Evolutionary conservation across 2,888 invertebrate genomes (phyloP).

Genomic region (Dryadula phaetusa): DNA sequence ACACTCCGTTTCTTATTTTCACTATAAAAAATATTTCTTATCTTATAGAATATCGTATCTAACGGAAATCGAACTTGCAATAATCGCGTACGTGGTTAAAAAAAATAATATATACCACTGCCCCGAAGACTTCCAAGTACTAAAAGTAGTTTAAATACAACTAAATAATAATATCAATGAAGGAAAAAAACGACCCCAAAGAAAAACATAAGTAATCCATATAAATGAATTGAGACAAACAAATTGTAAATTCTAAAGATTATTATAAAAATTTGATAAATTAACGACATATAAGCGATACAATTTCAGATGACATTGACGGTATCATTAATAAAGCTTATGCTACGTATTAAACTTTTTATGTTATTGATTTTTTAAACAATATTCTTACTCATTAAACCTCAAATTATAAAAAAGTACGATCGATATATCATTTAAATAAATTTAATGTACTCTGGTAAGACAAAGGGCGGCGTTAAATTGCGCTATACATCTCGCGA

Average conservation of each 20-base stretch:
- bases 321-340: conserved; percentile 32
- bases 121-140: neutral
- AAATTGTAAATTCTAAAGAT: conserved; percentile 20
- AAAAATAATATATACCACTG: neutral
- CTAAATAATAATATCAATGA: neutral
- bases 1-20: too few species aligned
- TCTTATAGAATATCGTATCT: too few species aligned
- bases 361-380: neutral
- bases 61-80: neutral
- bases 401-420: too few species aligned
- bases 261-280: conserved; percentile 31
- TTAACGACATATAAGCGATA: conserved; percentile 22
- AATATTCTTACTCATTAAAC: too few species aligned
- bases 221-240: conserved; percentile 45
- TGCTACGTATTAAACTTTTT: neutral
- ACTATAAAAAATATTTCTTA: too few species aligned
- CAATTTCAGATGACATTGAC: neutral
- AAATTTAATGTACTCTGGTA: too few species aligned
- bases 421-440: too few species aligned
- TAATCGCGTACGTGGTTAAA: neutral
- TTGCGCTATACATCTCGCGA: neutral
- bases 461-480: too few species aligned
- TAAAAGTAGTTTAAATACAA: neutral
- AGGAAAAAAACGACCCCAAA: neutral
- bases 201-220: conserved; percentile 39